Conservation (phyloP, 2,113 vertebrate genomes). For the Anarhynchus alexandrinus region DNA sequence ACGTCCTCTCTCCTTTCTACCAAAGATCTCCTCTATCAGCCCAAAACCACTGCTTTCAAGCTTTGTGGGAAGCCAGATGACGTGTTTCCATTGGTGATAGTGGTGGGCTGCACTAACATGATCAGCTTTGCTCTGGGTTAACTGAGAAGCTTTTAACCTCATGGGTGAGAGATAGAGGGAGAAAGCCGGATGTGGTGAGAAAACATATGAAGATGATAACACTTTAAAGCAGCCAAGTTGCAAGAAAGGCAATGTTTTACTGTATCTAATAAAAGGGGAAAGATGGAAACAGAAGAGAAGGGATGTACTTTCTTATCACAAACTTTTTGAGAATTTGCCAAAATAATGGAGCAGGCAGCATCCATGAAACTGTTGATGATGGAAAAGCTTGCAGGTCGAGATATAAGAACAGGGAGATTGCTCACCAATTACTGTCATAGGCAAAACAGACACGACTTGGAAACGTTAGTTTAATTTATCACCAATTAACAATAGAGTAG, state of each 20-base stretch:
- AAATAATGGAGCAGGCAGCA: not conserved
- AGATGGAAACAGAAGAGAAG: not conserved
- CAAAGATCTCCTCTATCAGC: not conserved
- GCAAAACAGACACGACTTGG: not conserved
- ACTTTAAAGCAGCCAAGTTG: not conserved
- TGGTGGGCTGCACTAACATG: not conserved
- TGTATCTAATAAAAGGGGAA: not conserved
- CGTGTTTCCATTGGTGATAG: not conserved
- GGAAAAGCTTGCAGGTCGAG: not conserved
- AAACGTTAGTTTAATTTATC: not conserved
- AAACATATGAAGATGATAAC: not conserved
- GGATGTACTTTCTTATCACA: not conserved
- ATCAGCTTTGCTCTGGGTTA: not conserved
- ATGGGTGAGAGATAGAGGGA: not conserved
- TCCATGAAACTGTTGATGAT: not conserved
- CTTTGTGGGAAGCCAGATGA: not conserved
- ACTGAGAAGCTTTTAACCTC: not conserved
- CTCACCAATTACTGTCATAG: not conserved
- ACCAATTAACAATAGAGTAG: not conserved
- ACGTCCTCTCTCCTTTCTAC: not conserved
- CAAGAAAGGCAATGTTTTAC: not conserved
- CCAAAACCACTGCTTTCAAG: not conserved
- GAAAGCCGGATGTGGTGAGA: not conserved
- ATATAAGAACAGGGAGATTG: not conserved
- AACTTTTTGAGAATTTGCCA: not conserved